Percentiles rank a stretch among this genome's conserved stretches.
phyloP scores from a whole-genome alignment of 2,113 vertebrate genomes.

The Saimiri boliviensis region DNA sequence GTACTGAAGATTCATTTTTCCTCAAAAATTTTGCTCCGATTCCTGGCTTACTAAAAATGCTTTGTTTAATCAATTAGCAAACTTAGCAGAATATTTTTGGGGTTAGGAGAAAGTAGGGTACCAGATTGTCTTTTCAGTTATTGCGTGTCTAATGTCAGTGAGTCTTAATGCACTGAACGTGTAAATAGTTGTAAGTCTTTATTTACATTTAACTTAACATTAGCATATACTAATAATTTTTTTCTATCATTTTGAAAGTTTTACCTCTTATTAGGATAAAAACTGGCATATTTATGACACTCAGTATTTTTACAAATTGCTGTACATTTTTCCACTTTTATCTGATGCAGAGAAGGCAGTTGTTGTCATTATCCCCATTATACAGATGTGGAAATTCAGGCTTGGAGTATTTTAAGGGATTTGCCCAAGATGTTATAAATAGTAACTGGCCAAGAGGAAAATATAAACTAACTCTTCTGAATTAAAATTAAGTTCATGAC shows the following conservation, averaged over 20 bases:
- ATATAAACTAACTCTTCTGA: background rate
- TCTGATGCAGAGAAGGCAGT: background rate
- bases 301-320: background rate
- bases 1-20: background rate
- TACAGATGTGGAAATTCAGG: slow-evolving; percentile 37
- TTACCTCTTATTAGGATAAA: slow-evolving; percentile 10
- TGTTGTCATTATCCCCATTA: background rate
- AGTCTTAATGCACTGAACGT: background rate
- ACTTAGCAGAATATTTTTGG: background rate
- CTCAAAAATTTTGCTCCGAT: background rate
- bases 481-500: background rate
- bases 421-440: background rate
- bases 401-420: background rate
- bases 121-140: slow-evolving; percentile 4
- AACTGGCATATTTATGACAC: background rate
- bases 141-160: background rate
- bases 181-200: background rate
- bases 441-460: background rate
- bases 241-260: background rate
- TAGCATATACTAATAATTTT: background rate
- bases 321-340: background rate
- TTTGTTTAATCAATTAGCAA: slow-evolving; percentile 37
- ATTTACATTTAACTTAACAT: slow-evolving; percentile 36
- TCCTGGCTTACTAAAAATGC: slow-evolving; percentile 1
- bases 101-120: background rate